Percentiles rank a stretch among this genome's conserved stretches.
These are phyloP conservation scores for Acrocyrtus sp. DNA, from an alignment of 2,888 invertebrate species.

Conservation along the genomic window DNA sequence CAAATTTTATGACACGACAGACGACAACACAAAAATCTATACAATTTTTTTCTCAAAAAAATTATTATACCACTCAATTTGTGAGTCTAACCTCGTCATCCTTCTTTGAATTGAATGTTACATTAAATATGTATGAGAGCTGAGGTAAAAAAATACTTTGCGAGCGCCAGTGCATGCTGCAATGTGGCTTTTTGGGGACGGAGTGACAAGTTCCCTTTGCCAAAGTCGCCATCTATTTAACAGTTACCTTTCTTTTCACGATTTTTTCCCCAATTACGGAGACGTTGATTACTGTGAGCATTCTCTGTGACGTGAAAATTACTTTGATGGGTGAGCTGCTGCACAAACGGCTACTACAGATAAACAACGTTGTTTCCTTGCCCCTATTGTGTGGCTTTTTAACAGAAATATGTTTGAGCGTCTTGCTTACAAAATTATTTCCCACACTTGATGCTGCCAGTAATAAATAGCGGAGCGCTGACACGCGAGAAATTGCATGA, in stretches of 20 bases:
- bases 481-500: not conserved
- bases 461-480: constrained; percentile 3
- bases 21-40: not conserved
- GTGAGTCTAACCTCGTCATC: too few relatives aligned
- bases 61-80: not conserved
- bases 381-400: not conserved
- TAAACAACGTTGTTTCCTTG: not conserved
- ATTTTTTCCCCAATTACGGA: constrained; percentile 18
- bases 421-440: constrained; percentile 16
- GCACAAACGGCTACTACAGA: not conserved
- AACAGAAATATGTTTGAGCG: too few relatives aligned
- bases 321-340: constrained; percentile 38
- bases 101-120: too few relatives aligned
- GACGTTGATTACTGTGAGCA: constrained; percentile 15
- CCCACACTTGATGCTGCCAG: constrained; percentile 38
- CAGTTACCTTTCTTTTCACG: constrained; percentile 19
- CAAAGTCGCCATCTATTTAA: too few relatives aligned
- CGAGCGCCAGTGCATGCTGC: not conserved
- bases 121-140: not conserved
- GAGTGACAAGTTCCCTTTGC: too few relatives aligned
- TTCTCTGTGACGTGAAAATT: constrained; percentile 37
- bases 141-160: not conserved
- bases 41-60: not conserved
- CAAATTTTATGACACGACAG: not conserved
- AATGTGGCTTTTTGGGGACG: too few relatives aligned